phyloP scores from a whole-genome alignment of 2,888 invertebrate genomes.

The Dioctria rufipes region DNA sequence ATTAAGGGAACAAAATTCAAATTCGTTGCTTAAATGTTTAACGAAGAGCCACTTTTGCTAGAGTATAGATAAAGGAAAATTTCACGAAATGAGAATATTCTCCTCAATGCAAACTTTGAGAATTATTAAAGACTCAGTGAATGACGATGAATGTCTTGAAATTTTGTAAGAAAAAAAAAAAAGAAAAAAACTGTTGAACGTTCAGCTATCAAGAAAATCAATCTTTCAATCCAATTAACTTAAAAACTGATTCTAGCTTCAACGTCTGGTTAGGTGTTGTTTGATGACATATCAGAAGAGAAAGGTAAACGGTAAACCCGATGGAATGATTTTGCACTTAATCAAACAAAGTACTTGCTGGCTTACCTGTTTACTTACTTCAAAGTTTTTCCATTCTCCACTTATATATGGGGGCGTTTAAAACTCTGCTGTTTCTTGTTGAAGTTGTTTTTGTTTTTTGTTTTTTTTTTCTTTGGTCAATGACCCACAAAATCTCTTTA shows the following conservation, averaged over 20 bases:
- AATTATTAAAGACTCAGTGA: too few relatives aligned
- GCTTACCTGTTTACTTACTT: not conserved
- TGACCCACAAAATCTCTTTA: conserved; percentile 5
- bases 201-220: conserved; percentile 8
- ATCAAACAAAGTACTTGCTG: conserved; percentile 23
- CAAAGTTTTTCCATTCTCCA: conserved; percentile 7
- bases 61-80: too few relatives aligned
- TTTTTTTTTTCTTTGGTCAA: conserved; percentile 17
- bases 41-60: too few relatives aligned
- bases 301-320: not conserved
- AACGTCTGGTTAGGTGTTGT: conserved; percentile 6
- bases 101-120: too few relatives aligned
- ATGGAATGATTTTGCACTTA: conserved; percentile 25
- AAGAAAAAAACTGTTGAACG: conserved; percentile 3
- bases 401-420: not conserved
- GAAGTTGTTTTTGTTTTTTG: not conserved
- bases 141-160: too few relatives aligned
- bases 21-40: too few relatives aligned
- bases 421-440: not conserved
- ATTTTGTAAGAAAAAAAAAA: not conserved
- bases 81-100: too few relatives aligned
- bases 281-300: conserved; percentile 1
- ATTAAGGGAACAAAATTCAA: too few relatives aligned
- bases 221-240: conserved; percentile 35
- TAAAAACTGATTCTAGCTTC: not conserved